Evolutionary conservation across 2,888 invertebrate species (phyloP), one percentile per base, ranked within the genome.

Genomic region (Cyclophora punctaria): DNA sequence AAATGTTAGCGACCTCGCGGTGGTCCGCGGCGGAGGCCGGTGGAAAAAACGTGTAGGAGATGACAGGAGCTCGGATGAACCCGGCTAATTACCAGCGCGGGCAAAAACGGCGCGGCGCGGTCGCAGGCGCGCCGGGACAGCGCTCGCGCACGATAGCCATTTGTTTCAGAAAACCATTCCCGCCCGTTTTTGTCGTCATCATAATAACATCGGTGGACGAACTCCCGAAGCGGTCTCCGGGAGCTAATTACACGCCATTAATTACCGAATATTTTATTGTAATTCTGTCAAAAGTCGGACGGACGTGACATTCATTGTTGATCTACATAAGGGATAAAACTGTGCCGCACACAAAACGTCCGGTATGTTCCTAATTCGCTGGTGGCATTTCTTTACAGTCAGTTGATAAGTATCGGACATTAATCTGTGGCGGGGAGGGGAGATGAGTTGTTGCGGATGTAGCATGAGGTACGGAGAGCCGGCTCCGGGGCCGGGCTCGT

Each of bases 1-100:
- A 82, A 81, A 83, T 83, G 80, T 78, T 74, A 72, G 68, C 71
- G 68, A 71, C 71, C 73, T 75, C 76, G 78, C 73, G 83, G 85
- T 83, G 85, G 85, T 83, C 83, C 66, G 70, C 71, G 69, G 67
- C 64, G 74, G 72, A 66, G 74, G 77, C 71, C 71, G 59, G 60
- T 66, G 69, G 74, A 81, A 82, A 83, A 85, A 85, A 83, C 78
- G 85, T 84, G 84, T 84, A 83, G 78, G 74, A 81, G 83, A 84
- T 83, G 86, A 86, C 86, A 85, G 83, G 74, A 76, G 72, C 79
- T 70, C 76, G 75, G 78, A 81, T 80, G 80, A 82, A 73, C 72
- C 73, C 63, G 71, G 71, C 75, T 83, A 86, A 86, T 86, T 86
- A 82, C 68, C 71, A 58, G 69, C 66, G 59, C 53, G 60, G 60